phyloP scores from a whole-genome alignment of 2,888 invertebrate species.

The Dysmachus trigonus region DNA sequence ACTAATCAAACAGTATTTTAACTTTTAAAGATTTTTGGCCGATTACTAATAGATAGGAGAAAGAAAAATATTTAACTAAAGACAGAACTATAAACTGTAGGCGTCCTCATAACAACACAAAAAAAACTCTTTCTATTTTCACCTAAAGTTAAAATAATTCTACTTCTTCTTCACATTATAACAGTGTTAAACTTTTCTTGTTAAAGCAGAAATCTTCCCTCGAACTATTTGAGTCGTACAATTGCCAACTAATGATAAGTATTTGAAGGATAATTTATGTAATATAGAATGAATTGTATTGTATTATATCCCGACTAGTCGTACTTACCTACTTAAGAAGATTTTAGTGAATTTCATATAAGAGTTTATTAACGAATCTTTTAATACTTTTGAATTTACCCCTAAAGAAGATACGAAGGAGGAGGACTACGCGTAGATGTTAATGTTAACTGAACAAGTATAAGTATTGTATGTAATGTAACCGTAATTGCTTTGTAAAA shows the following conservation, averaged over 20 bases:
- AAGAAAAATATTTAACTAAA: neutral
- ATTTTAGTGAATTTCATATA: constrained; percentile 19
- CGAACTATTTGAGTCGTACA: neutral
- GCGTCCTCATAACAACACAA: neutral
- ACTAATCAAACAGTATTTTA: neutral
- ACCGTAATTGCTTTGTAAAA: constrained; percentile 1
- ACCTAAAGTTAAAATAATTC: neutral
- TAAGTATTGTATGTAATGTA: neutral
- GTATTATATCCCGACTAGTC: constrained; percentile 8
- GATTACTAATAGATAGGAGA: neutral
- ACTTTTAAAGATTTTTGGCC: neutral
- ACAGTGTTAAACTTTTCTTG: neutral
- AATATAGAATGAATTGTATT: neutral
- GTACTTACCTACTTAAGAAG: neutral
- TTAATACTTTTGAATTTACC: constrained; percentile 7
- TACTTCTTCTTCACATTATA: neutral
- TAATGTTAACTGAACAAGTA: neutral
- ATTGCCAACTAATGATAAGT: constrained; percentile 21
- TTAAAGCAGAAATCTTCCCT: neutral
- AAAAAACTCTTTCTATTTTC: neutral
- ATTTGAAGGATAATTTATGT: neutral
- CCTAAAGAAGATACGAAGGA: neutral
- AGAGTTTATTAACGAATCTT: neutral
- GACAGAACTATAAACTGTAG: neutral
- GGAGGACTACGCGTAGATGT: neutral